Evolutionary conservation across 2,113 vertebrate genomes (phyloP).

Genomic region (Vulpes vulpes): DNA sequence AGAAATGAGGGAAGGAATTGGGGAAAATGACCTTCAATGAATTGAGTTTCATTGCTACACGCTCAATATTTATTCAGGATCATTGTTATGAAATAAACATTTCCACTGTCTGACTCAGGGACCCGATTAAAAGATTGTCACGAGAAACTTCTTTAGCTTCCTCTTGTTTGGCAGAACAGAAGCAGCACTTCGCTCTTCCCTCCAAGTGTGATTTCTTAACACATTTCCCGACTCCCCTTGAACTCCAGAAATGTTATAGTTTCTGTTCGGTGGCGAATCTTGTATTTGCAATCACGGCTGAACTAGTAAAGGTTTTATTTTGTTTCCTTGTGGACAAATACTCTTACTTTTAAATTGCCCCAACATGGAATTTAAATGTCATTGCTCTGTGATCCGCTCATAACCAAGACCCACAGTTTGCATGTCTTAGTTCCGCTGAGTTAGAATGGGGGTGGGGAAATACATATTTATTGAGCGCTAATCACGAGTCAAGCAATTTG

Average conservation of each 20-base stretch:
- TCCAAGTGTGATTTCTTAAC: background rate
- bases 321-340: background rate
- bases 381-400: background rate
- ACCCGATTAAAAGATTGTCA: background rate
- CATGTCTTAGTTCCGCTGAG: background rate
- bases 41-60: background rate
- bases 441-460: background rate
- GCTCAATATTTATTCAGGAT: background rate
- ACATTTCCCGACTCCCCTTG: background rate
- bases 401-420: background rate
- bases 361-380: fast-evolving
- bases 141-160: background rate
- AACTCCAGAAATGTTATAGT: background rate
- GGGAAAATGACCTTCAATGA: background rate
- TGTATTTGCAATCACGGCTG: background rate
- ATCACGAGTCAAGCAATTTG: background rate
- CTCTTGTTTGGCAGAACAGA: background rate
- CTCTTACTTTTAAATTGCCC: background rate
- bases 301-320: no score
- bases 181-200: background rate
- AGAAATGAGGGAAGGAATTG: background rate
- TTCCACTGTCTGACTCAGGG: background rate
- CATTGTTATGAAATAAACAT: background rate
- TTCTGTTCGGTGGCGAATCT: background rate
- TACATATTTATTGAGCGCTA: background rate